Conservation (phyloP, 2,113 vertebrate genomes). For the Callopanchax toddi region DNA sequence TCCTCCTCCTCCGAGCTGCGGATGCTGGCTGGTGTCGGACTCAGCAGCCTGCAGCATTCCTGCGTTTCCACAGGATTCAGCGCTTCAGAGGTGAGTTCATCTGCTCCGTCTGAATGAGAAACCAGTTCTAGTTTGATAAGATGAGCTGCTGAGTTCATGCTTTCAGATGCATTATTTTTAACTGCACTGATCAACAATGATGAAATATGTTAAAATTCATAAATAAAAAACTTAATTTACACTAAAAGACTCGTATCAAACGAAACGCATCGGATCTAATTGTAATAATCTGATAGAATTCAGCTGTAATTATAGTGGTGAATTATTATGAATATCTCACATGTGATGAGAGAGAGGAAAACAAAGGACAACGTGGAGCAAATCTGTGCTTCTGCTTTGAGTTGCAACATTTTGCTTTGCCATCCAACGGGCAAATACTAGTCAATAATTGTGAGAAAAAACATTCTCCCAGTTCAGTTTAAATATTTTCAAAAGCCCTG, state of each 20-base stretch:
- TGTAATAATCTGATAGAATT: slow-evolving; percentile 4
- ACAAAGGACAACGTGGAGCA: slow-evolving; percentile 16
- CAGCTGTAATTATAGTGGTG: slow-evolving; percentile 18
- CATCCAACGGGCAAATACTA: neutral
- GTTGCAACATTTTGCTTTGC: neutral
- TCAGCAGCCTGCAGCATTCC: slow-evolving; percentile 50
- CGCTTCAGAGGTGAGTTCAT: slow-evolving; percentile 62
- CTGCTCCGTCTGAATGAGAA: too few species aligned
- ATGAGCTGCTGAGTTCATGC: too few species aligned
- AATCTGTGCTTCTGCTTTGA: slow-evolving; percentile 8
- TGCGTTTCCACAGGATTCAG: slow-evolving; percentile 27
- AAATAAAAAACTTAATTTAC: neutral
- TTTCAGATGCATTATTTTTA: too few species aligned
- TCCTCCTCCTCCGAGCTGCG: slow-evolving; percentile 40
- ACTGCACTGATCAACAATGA: slow-evolving; percentile 32
- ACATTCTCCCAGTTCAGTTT: neutral
- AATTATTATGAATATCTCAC: slow-evolving; percentile 8
- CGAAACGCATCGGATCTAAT: neutral
- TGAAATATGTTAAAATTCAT: slow-evolving; percentile 8
- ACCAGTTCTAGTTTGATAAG: too few species aligned
- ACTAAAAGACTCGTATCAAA: neutral
- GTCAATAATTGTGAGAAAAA: neutral
- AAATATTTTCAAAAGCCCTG: slow-evolving; percentile 9
- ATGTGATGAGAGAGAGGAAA: neutral
- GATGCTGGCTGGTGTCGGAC: slow-evolving; percentile 50